Evolutionary conservation across 2,797 vertebrate genomes (phyloP).

Genomic region (Pelobates cultripes): DNA sequence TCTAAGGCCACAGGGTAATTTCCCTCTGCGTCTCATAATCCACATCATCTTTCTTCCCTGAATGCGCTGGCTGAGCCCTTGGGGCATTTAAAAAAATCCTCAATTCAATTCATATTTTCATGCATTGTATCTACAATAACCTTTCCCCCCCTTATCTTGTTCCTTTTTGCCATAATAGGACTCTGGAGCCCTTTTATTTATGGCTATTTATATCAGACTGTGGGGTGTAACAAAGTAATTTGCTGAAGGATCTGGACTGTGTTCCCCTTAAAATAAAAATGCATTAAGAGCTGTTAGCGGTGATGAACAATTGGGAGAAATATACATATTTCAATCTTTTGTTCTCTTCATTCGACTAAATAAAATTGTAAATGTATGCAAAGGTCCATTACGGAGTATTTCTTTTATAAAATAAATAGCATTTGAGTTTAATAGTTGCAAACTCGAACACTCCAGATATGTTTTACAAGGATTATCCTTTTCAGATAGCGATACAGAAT

Average conservation of each 20-base stretch:
- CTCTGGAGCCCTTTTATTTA: slow-evolving; percentile 4
- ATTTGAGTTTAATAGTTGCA: too few species aligned
- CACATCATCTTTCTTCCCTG: not conserved
- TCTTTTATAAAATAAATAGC: too few species aligned
- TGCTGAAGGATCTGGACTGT: not conserved
- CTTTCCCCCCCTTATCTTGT: not conserved
- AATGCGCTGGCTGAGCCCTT: not conserved
- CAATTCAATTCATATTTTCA: slow-evolving; percentile 7
- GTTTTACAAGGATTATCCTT: too few species aligned
- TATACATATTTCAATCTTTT: too few species aligned
- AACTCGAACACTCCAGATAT: too few species aligned
- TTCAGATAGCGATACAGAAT: too few species aligned
- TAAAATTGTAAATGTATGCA: too few species aligned
- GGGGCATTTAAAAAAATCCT: slow-evolving; percentile 17
- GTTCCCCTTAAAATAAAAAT: not conserved
- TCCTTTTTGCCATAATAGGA: slow-evolving; percentile 27
- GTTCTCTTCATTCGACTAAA: too few species aligned
- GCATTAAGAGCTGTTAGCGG: too few species aligned
- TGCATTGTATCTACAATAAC: slow-evolving; percentile 10
- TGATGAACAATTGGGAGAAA: too few species aligned
- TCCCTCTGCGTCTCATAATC: not conserved
- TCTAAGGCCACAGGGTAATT: slow-evolving; percentile 20
- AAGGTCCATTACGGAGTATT: too few species aligned
- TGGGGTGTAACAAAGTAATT: slow-evolving; percentile 11
- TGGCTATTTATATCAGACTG: not conserved